phyloP scores from a whole-genome alignment of 1,140 invertebrate genomes.

The Penaeus indicus region DNA sequence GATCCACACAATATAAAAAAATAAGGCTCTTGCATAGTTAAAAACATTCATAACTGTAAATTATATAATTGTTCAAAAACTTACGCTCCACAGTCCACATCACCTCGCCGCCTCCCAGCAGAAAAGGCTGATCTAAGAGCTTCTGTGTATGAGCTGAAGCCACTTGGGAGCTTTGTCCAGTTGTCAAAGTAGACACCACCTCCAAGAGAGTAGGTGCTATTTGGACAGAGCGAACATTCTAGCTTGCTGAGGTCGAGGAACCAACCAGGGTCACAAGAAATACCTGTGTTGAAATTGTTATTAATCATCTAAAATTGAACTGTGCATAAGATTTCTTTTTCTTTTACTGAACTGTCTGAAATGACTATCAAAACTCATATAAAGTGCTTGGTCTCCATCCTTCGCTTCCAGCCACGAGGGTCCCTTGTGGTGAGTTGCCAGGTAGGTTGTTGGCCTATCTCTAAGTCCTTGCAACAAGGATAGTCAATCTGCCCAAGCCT shows the following conservation, averaged over 20 bases:
- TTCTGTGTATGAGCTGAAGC: slow-evolving; percentile 72
- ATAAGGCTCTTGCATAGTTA: background rate
- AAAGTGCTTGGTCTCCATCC: too few species aligned
- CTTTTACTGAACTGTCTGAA: too few species aligned
- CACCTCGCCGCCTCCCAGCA: slow-evolving; percentile 67
- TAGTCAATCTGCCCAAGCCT: too few species aligned
- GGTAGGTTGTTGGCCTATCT: too few species aligned
- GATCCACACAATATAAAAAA: background rate
- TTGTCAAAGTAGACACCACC: slow-evolving; percentile 73
- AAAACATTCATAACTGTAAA: background rate
- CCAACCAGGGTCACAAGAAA: slow-evolving; percentile 73
- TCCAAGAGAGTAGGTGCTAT: slow-evolving; percentile 75
- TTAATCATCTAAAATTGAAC: too few species aligned
- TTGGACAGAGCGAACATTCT: slow-evolving; percentile 72
- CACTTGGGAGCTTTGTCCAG: slow-evolving; percentile 72
- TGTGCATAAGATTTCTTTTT: too few species aligned
- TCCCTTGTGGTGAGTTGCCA: too few species aligned
- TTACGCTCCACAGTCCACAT: slow-evolving; percentile 69
- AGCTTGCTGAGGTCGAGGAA: slow-evolving; percentile 72
- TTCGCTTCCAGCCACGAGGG: too few species aligned
- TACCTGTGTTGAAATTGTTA: slow-evolving; percentile 68
- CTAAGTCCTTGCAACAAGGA: too few species aligned
- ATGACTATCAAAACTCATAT: too few species aligned
- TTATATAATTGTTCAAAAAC: slow-evolving; percentile 12
- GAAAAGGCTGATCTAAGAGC: slow-evolving; percentile 70